phyloP scores from a whole-genome alignment of 2,888 invertebrate genomes.

The Caenorhabditis sp. region DNA sequence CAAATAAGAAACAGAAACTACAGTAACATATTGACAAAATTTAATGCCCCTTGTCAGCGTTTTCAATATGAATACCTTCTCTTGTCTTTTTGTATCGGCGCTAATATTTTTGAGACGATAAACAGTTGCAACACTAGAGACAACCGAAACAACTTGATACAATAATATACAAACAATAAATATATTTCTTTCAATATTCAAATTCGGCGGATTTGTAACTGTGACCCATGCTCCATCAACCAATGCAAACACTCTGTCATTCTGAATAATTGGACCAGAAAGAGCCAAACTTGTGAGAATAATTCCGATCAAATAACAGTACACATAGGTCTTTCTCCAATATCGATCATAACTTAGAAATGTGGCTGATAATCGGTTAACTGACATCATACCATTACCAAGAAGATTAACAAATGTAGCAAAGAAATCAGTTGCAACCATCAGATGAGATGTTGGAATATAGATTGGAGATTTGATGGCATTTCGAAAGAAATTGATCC shows the following conservation, averaged over 20 bases:
- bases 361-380: constrained; percentile 29
- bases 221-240: neutral
- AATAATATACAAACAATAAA: neutral
- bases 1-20: no score
- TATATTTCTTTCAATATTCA: neutral
- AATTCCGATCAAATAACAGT: neutral
- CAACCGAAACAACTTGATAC: neutral
- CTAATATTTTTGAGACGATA: neutral
- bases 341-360: constrained; percentile 29
- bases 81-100: neutral
- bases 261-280: neutral
- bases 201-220: neutral
- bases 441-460: constrained; percentile 22
- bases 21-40: no score
- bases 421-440: constrained; percentile 22
- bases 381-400: constrained; percentile 30
- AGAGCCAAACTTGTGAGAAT: neutral
- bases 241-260: neutral
- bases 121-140: neutral
- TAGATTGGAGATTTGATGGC: constrained; percentile 22
- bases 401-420: constrained; percentile 30
- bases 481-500: constrained; percentile 31
- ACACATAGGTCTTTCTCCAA: constrained; percentile 5
- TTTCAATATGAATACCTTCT: neutral
- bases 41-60: no score